A percentile compares a stretch with the other conserved stretches of the same genome.
These are phyloP conservation scores for Chrysolina americana DNA, from an alignment of 2,888 invertebrate genomes.

Conservation along the genomic window DNA sequence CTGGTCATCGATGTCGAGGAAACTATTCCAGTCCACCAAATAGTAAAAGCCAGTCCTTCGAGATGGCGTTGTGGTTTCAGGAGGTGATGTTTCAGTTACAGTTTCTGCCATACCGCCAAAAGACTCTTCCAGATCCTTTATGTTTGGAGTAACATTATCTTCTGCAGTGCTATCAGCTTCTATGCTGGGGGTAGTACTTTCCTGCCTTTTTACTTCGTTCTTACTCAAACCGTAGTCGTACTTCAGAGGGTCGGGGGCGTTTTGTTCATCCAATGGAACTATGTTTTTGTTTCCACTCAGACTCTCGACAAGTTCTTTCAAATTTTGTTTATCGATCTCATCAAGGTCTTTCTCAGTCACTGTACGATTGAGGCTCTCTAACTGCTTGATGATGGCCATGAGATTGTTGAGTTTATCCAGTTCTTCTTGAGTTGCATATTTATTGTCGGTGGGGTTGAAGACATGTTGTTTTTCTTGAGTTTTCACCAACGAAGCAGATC, in stretches of 20 bases:
- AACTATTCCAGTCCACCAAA: conserved; percentile 89
- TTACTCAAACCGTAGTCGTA: conserved; percentile 65
- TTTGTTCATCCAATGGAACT: conserved; percentile 61
- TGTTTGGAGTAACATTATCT: conserved; percentile 69
- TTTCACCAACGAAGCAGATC: conserved; percentile 34
- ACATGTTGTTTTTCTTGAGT: conserved; percentile 55
- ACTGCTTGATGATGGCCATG: conserved; percentile 69
- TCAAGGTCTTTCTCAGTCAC: conserved; percentile 69
- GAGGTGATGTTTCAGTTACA: conserved; percentile 69
- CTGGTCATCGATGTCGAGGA: conserved; percentile 86
- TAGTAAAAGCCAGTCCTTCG: conserved; percentile 87
- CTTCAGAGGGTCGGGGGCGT: conserved; percentile 68
- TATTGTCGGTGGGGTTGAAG: conserved; percentile 62
- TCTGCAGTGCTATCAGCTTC: conserved; percentile 53
- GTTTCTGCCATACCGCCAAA: conserved; percentile 78
- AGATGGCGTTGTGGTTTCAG: conserved; percentile 77
- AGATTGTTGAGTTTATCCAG: conserved; percentile 70
- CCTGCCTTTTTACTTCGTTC: conserved; percentile 72
- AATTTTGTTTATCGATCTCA: conserved; percentile 64
- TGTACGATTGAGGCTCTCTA: conserved; percentile 68
- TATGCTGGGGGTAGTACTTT: conserved; percentile 56
- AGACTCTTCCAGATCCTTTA: conserved; percentile 82
- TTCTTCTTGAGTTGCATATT: conserved; percentile 70
- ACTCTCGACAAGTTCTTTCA: conserved; percentile 64
- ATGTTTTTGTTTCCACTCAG: conserved; percentile 47